Evolutionary conservation across 2,888 invertebrate genomes (phyloP), one percentile per base, ranked within the genome.

Genomic region (Agonopterix alstromeriana): DNA sequence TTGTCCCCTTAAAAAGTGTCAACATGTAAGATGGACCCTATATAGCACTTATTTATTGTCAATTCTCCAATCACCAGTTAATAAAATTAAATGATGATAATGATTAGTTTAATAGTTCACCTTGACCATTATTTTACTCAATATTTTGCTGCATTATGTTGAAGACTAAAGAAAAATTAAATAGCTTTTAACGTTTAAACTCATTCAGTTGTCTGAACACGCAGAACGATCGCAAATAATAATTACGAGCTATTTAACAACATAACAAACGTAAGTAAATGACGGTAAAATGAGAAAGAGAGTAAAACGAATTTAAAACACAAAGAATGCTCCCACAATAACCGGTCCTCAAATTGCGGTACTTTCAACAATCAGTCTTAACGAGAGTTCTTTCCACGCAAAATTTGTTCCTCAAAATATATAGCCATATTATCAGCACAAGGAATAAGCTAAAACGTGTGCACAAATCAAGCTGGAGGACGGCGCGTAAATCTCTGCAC

Each of bases 341-440:
- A 63, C 67, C 64, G 60, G 63, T 71, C 70, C 68, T 57, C 42
- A 61, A 67, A 62, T 69, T 65, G 65, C 65, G 61, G 70, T 71
- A 67, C 73, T 70, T 72, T 69, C 67, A 73, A 59, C 61, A 60
- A 64, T 72, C 77, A 65, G 58, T 73, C 72, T 76, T 76, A 76
- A 80, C 71, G 75, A 77, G 71, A 66, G 62, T 73, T 77, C 76
- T 72, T 65, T 79, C 77, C 64, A 65, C 77, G 70, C 67, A 63
- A 75, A 78, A 82, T 81, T 82, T 79, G 79, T 78, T 76, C 67
- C 61, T 61, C 57, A 65, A 73, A 74, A 85, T 83, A 82, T 81
- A 85, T 80, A 76, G 77, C 81, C 73, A 73, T 71, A 81, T 74
- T 63, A 57, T 5, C 62, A 67, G 72, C 71, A 80, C 82, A 80